These are phyloP conservation scores for Sarcophaga bullata DNA, from an alignment of 1,140 invertebrate genomes.

Conservation along the genomic window DNA sequence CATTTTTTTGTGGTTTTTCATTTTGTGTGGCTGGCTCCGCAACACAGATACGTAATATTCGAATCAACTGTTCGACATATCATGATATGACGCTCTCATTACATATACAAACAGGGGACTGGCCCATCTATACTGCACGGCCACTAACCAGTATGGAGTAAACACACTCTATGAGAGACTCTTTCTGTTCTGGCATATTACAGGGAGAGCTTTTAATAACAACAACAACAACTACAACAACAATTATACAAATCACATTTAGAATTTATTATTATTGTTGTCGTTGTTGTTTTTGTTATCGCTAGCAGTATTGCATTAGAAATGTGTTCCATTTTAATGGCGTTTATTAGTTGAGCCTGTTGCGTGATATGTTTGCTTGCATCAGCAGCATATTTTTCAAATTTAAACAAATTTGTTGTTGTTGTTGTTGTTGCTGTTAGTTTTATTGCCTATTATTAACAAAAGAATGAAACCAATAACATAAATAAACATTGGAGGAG, in stretches of 20 bases:
- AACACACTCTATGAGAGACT: too few relatives aligned
- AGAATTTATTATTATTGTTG: not conserved
- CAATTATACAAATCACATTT: not conserved
- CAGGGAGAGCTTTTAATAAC: too few relatives aligned
- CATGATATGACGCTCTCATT: not conserved
- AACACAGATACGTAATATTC: too few relatives aligned
- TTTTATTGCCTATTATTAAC: too few relatives aligned
- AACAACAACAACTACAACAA: not conserved
- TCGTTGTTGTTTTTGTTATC: not conserved
- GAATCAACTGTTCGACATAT: not conserved
- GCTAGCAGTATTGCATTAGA: too few relatives aligned
- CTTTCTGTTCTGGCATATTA: too few relatives aligned
- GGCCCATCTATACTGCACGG: too few relatives aligned
- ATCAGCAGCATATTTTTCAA: not conserved
- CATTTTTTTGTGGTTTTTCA: not conserved
- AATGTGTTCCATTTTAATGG: slow-evolving; percentile 23
- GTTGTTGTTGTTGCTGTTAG: not conserved
- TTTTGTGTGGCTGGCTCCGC: not conserved
- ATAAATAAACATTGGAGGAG: not conserved
- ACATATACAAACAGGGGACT: not conserved
- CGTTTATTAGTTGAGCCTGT: slow-evolving; percentile 33
- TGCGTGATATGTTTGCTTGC: slow-evolving; percentile 18
- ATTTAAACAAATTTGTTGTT: not conserved
- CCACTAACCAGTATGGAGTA: too few relatives aligned
- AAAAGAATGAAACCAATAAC: not conserved